Conservation (phyloP, 2,113 vertebrate genomes). For the Brachirus orientalis region DNA sequence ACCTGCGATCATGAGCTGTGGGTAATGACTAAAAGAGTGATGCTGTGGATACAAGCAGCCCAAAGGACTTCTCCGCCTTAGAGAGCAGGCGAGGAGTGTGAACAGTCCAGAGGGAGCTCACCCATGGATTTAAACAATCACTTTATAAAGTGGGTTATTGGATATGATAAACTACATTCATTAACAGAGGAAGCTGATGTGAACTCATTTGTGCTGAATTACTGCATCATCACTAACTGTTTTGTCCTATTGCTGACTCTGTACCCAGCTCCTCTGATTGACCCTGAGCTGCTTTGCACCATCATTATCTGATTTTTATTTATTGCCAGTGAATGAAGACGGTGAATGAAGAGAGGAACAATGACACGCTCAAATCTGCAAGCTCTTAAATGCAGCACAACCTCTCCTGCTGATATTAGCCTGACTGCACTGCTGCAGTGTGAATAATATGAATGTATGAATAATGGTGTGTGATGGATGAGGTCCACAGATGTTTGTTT, state of each 20-base stretch:
- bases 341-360: slow-evolving; percentile 5
- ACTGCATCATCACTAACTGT: slow-evolving; percentile 17
- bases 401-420: background rate
- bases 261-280: background rate
- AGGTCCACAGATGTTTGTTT: slow-evolving; percentile 3
- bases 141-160: background rate
- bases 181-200: background rate
- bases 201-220: background rate
- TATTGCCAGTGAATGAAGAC: no score
- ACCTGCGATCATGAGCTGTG: no score
- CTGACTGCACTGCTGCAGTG: slow-evolving; percentile 2
- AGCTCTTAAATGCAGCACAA: background rate
- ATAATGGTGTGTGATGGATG: slow-evolving; percentile 5
- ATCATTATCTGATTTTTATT: slow-evolving; percentile 11
- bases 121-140: background rate
- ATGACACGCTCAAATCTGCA: background rate
- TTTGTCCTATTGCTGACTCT: background rate
- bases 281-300: slow-evolving; percentile 7
- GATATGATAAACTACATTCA: background rate
- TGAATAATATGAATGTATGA: slow-evolving; percentile 1
- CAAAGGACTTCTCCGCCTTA: no score
- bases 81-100: no score
- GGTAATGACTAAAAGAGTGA: no score
- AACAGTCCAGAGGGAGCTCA: background rate
- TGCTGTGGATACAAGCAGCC: no score